Conservation (phyloP, 2,797 vertebrate genomes). For the Carcharodon carcharias region DNA sequence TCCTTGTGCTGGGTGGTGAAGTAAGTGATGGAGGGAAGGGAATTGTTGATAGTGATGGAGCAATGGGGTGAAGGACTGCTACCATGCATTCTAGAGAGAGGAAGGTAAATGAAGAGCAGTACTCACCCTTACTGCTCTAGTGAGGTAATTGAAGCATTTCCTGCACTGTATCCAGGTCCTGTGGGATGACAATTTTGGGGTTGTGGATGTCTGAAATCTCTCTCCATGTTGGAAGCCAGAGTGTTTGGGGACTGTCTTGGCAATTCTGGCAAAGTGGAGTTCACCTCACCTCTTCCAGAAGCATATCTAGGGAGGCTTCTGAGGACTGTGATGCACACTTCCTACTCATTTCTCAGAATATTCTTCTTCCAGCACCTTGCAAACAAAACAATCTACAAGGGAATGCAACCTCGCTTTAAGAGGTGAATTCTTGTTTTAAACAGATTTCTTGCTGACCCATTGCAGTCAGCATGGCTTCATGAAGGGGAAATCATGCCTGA, state of each 20-base stretch:
- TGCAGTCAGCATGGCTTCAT: too few relatives aligned
- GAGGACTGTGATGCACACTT: not conserved
- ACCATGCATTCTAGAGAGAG: not conserved
- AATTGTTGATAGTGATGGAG: not conserved
- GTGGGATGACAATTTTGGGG: not conserved
- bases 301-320: not conserved
- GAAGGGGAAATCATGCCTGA: too few relatives aligned
- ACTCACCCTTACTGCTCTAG: not conserved
- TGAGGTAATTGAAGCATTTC: not conserved
- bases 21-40: not conserved
- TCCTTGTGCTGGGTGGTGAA: not conserved
- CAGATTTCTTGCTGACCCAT: not conserved
- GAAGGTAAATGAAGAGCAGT: not conserved
- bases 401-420: not conserved
- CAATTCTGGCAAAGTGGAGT: not conserved
- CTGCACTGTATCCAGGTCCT: not conserved
- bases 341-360: not conserved
- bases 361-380: not conserved
- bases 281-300: not conserved
- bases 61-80: not conserved
- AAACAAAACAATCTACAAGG: too few relatives aligned
- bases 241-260: not conserved
- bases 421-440: not conserved
- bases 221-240: not conserved
- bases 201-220: not conserved